Conservation (phyloP, 2,797 vertebrate genomes). For the Tamandua tetradactyla region DNA sequence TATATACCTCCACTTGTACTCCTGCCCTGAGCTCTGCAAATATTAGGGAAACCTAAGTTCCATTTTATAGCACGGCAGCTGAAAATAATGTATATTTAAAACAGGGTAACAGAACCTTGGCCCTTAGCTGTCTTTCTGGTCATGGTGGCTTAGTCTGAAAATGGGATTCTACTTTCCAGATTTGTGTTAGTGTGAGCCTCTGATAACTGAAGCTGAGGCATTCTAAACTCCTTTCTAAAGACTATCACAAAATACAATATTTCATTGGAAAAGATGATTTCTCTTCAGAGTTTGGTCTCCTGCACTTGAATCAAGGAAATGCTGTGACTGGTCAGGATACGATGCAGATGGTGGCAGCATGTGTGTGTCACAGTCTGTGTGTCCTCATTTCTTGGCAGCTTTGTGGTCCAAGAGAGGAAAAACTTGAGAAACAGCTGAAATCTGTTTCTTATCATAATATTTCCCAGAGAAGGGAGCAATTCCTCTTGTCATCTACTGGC, state of each 20-base stretch:
- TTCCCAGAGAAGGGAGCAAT: conserved; percentile 81
- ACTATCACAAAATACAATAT: background rate
- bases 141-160: background rate
- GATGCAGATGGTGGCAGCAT: conserved; percentile 77
- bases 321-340: conserved; percentile 57
- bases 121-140: background rate
- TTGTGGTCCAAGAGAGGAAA: conserved; percentile 82
- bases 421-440: conserved; percentile 82
- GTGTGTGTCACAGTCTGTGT: conserved; percentile 82
- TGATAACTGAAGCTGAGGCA: background rate
- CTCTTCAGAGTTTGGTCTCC: conserved; percentile 55
- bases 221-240: conserved; percentile 35
- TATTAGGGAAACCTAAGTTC: background rate
- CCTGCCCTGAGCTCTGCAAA: background rate
- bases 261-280: conserved; percentile 39
- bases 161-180: background rate
- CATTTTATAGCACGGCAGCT: background rate
- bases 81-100: background rate
- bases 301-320: conserved; percentile 69
- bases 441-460: conserved; percentile 87
- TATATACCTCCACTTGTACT: background rate
- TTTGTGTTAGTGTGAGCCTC: background rate
- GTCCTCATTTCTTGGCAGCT: conserved; percentile 84
- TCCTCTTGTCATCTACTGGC: conserved; percentile 80
- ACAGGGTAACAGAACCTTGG: background rate